Percentiles rank a stretch among this genome's conserved stretches.
Evolutionary conservation across 2,113 vertebrate genomes (phyloP).

Genomic region (Dendropsophus ebraccatus): DNA sequence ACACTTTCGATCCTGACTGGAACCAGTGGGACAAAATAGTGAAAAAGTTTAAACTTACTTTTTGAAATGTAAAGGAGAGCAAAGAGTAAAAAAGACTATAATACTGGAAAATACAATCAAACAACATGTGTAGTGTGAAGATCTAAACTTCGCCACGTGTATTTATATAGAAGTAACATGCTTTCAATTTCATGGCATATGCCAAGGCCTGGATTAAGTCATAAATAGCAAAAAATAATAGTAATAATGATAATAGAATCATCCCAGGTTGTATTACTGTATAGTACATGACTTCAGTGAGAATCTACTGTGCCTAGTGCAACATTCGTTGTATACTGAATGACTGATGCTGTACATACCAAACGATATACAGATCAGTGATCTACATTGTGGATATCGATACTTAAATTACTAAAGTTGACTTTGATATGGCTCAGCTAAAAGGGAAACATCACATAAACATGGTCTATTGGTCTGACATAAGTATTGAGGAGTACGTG

Average conservation of each 20-base stretch:
- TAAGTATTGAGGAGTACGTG: neutral
- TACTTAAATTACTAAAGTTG: no score
- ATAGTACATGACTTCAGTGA: neutral
- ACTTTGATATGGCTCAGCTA: neutral
- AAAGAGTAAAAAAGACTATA: neutral
- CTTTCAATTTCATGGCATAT: neutral
- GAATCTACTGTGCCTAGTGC: constrained; percentile 1
- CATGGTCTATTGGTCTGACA: neutral
- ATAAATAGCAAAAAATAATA: neutral
- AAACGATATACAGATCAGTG: neutral
- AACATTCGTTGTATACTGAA: neutral
- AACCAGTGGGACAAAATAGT: neutral
- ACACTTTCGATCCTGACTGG: neutral
- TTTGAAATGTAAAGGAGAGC: neutral
- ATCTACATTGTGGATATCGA: neutral
- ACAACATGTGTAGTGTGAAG: neutral
- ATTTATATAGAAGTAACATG: neutral
- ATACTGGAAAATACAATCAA: neutral
- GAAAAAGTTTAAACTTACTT: neutral
- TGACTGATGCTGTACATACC: neutral
- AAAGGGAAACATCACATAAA: neutral
- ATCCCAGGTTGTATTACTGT: neutral
- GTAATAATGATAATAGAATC: neutral
- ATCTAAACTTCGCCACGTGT: neutral
- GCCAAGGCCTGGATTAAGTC: neutral